phyloP scores from a whole-genome alignment of 2,797 vertebrate species.

The Sebastes steindachneri region DNA sequence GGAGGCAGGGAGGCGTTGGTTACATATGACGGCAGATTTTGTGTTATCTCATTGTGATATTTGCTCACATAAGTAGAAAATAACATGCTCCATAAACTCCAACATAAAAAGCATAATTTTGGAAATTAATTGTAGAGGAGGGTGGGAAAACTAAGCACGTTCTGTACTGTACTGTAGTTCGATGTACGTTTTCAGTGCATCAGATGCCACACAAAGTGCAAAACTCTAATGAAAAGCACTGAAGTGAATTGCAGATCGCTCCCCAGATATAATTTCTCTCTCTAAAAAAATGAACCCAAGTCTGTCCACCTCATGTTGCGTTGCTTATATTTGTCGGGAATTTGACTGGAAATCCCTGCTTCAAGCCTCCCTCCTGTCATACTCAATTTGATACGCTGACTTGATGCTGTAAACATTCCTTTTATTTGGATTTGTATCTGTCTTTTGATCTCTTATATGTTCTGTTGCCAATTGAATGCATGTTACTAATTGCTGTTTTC shows the following conservation, averaged over 20 bases:
- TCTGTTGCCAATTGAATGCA: slow-evolving; percentile 70
- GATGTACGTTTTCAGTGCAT: neutral
- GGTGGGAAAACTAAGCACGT: neutral
- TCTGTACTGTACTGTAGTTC: neutral
- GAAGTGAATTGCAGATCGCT: slow-evolving; percentile 19
- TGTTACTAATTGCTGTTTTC: slow-evolving; percentile 65
- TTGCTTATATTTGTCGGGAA: slow-evolving; percentile 54
- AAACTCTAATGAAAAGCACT: slow-evolving; percentile 18
- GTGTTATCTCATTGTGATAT: neutral
- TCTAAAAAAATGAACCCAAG: neutral
- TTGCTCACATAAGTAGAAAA: neutral
- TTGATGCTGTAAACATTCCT: slow-evolving; percentile 83
- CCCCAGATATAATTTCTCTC: neutral
- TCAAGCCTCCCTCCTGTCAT: slow-evolving; percentile 48
- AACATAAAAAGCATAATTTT: neutral
- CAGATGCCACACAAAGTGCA: slow-evolving; percentile 8
- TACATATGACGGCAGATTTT: neutral
- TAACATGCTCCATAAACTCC: neutral
- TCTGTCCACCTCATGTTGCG: slow-evolving; percentile 60
- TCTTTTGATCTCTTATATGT: slow-evolving; percentile 63
- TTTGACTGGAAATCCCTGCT: slow-evolving; percentile 72
- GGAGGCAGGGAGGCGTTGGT: neutral
- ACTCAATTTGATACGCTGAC: slow-evolving; percentile 58
- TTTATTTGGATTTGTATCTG: slow-evolving; percentile 63
- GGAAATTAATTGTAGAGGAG: neutral